phyloP scores from a whole-genome alignment of 2,888 invertebrate genomes.

The Sarcophaga variegata region DNA sequence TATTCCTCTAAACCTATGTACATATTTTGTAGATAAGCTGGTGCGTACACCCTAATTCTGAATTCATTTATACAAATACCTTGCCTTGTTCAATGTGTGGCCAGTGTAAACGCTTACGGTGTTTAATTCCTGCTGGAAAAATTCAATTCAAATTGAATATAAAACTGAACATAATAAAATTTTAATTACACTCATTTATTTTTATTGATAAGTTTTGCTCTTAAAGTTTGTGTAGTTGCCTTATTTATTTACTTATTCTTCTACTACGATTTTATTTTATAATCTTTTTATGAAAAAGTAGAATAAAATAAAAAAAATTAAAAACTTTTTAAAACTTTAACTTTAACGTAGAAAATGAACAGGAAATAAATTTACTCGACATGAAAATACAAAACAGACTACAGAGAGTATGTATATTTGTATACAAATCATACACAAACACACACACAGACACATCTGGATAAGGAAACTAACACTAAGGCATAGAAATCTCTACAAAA shows the following conservation, averaged over 20 bases:
- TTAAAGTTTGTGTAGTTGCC: slow-evolving; percentile 28
- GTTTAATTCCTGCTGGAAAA: slow-evolving; percentile 7
- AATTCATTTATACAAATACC: too few species aligned
- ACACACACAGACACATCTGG: slow-evolving; percentile 7
- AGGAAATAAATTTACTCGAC: slow-evolving; percentile 5
- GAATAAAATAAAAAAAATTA: slow-evolving; percentile 11
- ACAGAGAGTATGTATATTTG: background rate
- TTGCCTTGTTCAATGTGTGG: too few species aligned
- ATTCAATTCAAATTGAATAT: slow-evolving; percentile 22
- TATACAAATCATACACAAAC: background rate
- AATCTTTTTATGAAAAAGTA: background rate
- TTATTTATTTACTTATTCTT: background rate
- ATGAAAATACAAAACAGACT: background rate
- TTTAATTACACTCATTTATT: slow-evolving; percentile 48
- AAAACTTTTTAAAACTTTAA: background rate
- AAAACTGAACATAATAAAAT: slow-evolving; percentile 49
- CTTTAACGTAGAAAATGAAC: slow-evolving; percentile 47
- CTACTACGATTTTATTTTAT: background rate
- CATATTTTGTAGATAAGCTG: too few species aligned
- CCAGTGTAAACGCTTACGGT: slow-evolving; percentile 26
- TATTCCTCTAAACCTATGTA: too few species aligned
- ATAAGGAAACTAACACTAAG: slow-evolving; percentile 30
- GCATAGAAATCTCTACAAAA: slow-evolving; percentile 63
- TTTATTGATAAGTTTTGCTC: slow-evolving; percentile 47
- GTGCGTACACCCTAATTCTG: too few species aligned